A percentile compares a stretch with the other conserved stretches of the same genome.
Conservation (phyloP, 2,113 vertebrate species). For the Ictalurus furcatus region DNA sequence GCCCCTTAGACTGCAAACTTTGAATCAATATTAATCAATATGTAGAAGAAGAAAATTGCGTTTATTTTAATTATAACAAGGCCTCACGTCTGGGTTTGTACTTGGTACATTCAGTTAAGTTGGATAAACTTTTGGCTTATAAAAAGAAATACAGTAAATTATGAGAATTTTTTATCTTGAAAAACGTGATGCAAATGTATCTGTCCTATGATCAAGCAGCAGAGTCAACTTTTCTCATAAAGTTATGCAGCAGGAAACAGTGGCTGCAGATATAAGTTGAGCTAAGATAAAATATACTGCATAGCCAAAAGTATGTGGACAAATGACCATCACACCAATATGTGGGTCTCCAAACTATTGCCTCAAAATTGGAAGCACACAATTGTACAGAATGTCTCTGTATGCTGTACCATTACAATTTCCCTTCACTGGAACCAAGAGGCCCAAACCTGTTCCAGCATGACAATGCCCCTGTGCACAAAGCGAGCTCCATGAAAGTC, state of each 20-base stretch:
- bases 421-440: no score
- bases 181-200: background rate
- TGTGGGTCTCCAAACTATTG: background rate
- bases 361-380: background rate
- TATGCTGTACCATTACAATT: no score
- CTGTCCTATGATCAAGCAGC: background rate
- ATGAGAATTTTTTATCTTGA: background rate
- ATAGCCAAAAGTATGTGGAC: background rate
- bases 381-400: background rate
- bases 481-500: no score
- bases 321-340: background rate
- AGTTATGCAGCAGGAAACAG: background rate
- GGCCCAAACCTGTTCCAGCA: no score
- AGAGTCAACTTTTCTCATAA: background rate
- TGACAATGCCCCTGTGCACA: no score
- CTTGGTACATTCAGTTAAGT: background rate
- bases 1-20: background rate
- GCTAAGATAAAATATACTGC: background rate
- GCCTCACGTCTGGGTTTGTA: background rate
- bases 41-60: background rate
- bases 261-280: background rate
- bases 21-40: background rate
- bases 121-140: background rate
- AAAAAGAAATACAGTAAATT: background rate
- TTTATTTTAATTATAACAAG: background rate